phyloP scores from a whole-genome alignment of 2,797 vertebrate species.

The Nasua narica region DNA sequence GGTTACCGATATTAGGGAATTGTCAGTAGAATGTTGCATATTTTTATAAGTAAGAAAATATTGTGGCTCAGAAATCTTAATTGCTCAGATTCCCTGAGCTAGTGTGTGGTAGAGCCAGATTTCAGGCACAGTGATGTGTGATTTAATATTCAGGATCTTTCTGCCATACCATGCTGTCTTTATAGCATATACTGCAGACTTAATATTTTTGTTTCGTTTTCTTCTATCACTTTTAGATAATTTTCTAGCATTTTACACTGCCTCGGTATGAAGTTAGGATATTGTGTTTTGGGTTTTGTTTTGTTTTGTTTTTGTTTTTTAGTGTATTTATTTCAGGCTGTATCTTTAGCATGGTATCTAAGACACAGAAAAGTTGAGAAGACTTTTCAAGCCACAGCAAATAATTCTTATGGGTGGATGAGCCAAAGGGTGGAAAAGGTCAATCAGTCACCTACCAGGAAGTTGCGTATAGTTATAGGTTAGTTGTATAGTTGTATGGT shows the following conservation, averaged over 20 bases:
- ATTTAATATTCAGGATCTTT: not conserved
- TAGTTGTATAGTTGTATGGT: not conserved
- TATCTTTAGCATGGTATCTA: not conserved
- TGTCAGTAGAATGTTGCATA: not conserved
- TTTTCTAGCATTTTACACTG: not conserved
- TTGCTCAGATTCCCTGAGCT: not conserved
- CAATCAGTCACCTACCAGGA: not conserved
- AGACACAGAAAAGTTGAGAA: not conserved
- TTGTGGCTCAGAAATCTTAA: not conserved
- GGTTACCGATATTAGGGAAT: not conserved
- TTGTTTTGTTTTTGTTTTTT: not conserved
- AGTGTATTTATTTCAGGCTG: not conserved
- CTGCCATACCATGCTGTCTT: not conserved
- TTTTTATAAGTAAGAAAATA: conserved; percentile 42
- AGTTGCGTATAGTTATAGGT: not conserved
- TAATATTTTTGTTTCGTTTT: conserved; percentile 19
- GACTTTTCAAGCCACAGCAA: not conserved
- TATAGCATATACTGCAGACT: not conserved
- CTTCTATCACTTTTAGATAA: conserved; percentile 2
- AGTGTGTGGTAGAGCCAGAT: not conserved
- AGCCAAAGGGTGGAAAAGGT: conserved; percentile 8
- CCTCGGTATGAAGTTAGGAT: not conserved
- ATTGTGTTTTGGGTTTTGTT: not conserved
- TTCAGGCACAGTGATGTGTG: not conserved
- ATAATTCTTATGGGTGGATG: not conserved